Evolutionary conservation across 2,113 vertebrate species (phyloP).

Genomic region (Haemorhous mexicanus): DNA sequence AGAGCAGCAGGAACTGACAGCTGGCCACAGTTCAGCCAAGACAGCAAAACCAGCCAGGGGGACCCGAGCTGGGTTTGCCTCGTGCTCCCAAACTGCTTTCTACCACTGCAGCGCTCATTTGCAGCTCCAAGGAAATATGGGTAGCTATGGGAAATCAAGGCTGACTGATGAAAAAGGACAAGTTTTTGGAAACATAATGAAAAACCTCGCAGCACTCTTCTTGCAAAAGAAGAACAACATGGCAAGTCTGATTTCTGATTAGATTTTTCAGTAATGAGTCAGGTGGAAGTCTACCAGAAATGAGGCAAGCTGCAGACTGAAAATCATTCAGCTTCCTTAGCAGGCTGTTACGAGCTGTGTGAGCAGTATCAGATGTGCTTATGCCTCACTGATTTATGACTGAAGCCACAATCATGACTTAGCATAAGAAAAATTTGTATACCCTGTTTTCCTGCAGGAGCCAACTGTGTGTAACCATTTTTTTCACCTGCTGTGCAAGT

Average conservation of each 20-base stretch:
- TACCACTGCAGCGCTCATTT: background rate
- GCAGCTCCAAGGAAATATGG: background rate
- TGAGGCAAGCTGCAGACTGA: background rate
- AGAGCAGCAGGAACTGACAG: background rate
- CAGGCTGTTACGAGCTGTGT: background rate
- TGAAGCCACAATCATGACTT: background rate
- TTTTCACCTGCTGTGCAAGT: background rate
- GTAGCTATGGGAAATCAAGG: background rate
- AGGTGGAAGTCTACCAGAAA: background rate
- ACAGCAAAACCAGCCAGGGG: background rate
- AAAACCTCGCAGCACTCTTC: background rate
- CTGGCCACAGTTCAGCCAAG: constrained; percentile 1
- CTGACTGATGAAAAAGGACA: background rate
- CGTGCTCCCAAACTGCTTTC: background rate
- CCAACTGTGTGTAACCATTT: background rate
- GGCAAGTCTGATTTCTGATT: background rate
- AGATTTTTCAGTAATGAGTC: background rate
- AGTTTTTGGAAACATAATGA: background rate
- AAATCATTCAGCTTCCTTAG: background rate
- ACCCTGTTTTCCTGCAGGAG: background rate
- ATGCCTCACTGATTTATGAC: background rate
- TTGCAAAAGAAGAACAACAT: background rate
- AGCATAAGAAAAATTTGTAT: background rate
- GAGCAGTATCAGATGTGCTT: background rate
- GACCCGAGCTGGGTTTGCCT: background rate